Base-by-base conservation (phyloP, 2,797 vertebrate genomes). In the Sebastes taczanowskii region DNA sequence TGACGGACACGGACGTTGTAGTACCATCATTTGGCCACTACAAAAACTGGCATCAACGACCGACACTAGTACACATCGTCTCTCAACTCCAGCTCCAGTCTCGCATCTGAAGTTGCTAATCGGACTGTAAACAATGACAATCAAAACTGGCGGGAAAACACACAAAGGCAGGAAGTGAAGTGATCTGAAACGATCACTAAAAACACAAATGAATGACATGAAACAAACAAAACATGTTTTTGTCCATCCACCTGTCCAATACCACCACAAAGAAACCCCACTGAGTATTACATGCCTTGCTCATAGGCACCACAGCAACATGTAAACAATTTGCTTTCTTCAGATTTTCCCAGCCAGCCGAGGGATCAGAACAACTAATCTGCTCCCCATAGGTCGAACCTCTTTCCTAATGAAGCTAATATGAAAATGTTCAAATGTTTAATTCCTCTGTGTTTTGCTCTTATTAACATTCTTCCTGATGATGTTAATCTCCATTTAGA, bases 361-460 rank as follows among this genome's bases (percentile, higher is more conserved):
- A 22, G 25, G 20, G 63, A 74, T 70, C 56, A 14, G 14, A 75
- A n/a, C 62, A 73, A 82, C 73, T 53, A 58, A 49, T 27, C 23
- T 32, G 2, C 18, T 62, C 60, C 53, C 42, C 10, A 7, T 22
- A 20, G 66, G 30, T 70, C 16, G 9, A 29, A 68, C 71, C 56
- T 42, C 61, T 62, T 81, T 32, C 25, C 35, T 29, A 29, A 27
- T 62, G 46, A 58, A 30, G 38, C 67, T 53, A 11, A 32, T 23
- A 4, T 49, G 22, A 66, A 23, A 22, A 34, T 22, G 71, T 30
- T 53, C 18, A 20, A 29, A 20, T 30, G 63, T 52, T 59, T 42
- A 29, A 27, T 29, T 32, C 34, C 8, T 59, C 38, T 35, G 23
- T 38, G 55, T 67, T 71, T 66, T 53, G 2, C 63, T 67, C 11